Evolutionary conservation across 2,797 vertebrate genomes (phyloP).

Genomic region (Gambusia yucatana): DNA sequence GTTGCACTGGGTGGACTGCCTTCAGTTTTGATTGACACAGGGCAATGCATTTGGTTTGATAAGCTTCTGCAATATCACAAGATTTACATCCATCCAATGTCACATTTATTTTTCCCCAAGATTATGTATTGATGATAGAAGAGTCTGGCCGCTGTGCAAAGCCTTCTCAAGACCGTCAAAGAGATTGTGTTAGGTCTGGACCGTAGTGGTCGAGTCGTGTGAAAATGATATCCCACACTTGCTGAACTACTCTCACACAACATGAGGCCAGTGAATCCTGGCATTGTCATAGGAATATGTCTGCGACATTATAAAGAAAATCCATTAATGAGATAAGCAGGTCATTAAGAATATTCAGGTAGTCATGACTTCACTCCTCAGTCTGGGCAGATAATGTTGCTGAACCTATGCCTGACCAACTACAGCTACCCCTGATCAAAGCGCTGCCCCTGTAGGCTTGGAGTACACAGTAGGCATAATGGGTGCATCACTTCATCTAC

Average conservation of each 20-base stretch:
- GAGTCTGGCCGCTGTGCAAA: background rate
- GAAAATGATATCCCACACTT: background rate
- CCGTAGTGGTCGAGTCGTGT: background rate
- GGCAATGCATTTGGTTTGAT: too few relatives aligned
- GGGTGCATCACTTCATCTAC: too few relatives aligned
- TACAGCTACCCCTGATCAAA: background rate
- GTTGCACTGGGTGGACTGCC: background rate
- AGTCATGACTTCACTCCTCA: background rate
- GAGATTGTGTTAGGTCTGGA: background rate
- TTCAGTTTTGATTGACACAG: background rate
- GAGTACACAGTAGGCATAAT: too few relatives aligned
- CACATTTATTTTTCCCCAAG: background rate
- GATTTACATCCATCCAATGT: background rate
- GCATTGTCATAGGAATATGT: background rate
- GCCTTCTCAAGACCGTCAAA: background rate
- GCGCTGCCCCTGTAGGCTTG: background rate
- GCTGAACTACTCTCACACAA: background rate
- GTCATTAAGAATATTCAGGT: background rate
- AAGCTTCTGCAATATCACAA: background rate
- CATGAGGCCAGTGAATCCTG: background rate
- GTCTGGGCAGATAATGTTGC: background rate
- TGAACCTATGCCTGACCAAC: background rate
- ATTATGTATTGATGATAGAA: background rate
- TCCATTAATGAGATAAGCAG: background rate
- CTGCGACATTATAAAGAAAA: background rate